A percentile compares a stretch with the other conserved stretches of the same genome.
phyloP scores from a whole-genome alignment of 2,113 vertebrate species.

The Lanius collurio region DNA sequence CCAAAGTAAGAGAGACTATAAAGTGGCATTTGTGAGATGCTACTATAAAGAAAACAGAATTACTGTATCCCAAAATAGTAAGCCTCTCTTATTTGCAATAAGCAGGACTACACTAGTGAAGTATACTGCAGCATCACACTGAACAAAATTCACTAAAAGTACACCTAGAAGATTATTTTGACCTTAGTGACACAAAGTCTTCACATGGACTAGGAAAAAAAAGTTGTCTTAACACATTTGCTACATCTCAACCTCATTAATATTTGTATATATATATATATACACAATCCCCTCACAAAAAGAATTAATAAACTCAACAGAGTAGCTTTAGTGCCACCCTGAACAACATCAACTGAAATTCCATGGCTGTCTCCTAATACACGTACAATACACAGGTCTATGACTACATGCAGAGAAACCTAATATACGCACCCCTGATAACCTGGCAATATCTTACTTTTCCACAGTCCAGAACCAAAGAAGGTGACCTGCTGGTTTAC shows the following conservation, averaged over 20 bases:
- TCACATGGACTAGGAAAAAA: not conserved
- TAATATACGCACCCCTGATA: not conserved
- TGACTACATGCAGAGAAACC: not conserved
- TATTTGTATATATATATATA: not conserved
- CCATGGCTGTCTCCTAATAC: not conserved
- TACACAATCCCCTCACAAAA: not conserved
- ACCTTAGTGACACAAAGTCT: not conserved
- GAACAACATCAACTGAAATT: not conserved
- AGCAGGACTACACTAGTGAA: not conserved
- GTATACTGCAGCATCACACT: not conserved
- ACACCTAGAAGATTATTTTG: not conserved
- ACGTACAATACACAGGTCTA: accelerated
- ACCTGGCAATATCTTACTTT: not conserved
- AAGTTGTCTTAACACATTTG: not conserved
- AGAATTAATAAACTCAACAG: not conserved
- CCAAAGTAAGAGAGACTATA: not conserved
- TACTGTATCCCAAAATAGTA: not conserved
- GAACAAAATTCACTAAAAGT: not conserved
- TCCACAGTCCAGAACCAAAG: not conserved
- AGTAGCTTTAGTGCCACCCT: not conserved
- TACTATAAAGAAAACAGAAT: not conserved
- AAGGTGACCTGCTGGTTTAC: not conserved
- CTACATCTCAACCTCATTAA: not conserved
- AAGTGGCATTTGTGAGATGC: not conserved
- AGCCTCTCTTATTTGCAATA: not conserved